Evolutionary conservation across 2,113 vertebrate species (phyloP).

Genomic region (Rhizomys pruinosus): DNA sequence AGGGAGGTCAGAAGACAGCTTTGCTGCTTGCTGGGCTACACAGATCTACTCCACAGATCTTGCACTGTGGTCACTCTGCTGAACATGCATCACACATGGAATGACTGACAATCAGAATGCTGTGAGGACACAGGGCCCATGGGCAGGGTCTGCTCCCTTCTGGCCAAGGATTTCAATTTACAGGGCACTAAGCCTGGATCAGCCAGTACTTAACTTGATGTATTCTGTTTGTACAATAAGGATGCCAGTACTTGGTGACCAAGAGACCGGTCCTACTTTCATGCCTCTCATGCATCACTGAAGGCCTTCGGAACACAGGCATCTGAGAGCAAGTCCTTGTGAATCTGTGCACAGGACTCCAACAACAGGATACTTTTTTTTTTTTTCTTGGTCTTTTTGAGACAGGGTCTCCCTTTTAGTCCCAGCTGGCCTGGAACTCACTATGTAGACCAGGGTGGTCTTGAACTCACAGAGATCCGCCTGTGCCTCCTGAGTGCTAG

Average conservation of each 20-base stretch:
- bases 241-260: neutral
- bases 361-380: too few relatives aligned
- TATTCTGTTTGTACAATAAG: too few relatives aligned
- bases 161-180: constrained; percentile 8
- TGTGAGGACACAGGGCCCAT: neutral
- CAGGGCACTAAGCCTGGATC: neutral
- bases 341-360: too few relatives aligned
- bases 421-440: too few relatives aligned
- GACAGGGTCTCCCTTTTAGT: too few relatives aligned
- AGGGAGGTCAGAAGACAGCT: too few relatives aligned
- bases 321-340: too few relatives aligned
- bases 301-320: too few relatives aligned
- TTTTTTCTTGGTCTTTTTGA: too few relatives aligned
- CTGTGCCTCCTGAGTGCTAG: neutral
- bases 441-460: neutral
- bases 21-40: too few relatives aligned
- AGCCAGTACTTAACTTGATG: neutral
- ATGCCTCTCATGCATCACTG: neutral
- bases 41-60: too few relatives aligned
- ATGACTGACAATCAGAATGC: constrained; percentile 24
- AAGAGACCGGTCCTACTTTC: constrained; percentile 26
- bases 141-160: neutral
- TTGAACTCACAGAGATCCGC: neutral
- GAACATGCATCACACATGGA: neutral
- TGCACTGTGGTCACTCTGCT: neutral